Percentiles rank a stretch among this genome's conserved stretches.
phyloP scores from a whole-genome alignment of 2,888 invertebrate species.

The Caradrina kadenii region DNA sequence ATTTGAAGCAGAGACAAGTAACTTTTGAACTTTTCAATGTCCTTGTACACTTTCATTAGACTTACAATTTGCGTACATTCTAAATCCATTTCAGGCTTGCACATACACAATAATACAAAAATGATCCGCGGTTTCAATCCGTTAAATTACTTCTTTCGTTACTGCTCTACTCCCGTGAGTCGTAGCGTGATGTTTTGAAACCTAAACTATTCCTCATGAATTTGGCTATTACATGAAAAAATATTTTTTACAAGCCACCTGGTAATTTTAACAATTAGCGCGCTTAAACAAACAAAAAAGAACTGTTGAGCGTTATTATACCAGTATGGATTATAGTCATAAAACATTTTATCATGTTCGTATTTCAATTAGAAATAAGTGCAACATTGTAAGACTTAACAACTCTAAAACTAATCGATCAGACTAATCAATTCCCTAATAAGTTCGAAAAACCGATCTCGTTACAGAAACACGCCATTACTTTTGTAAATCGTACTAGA shows the following conservation, averaged over 20 bases:
- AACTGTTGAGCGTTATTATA: too few species aligned
- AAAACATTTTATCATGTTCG: conserved; percentile 18
- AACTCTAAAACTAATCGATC: conserved; percentile 16
- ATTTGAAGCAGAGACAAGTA: conserved; percentile 22
- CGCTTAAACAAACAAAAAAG: too few species aligned
- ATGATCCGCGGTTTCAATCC: background rate
- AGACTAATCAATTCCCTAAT: conserved; percentile 41
- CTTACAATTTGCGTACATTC: conserved; percentile 20
- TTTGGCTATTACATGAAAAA: too few species aligned
- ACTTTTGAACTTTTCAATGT: conserved; percentile 27
- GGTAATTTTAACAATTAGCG: too few species aligned
- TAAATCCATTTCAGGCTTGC: conserved; percentile 25
- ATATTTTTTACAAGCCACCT: too few species aligned
- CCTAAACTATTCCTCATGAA: too few species aligned
- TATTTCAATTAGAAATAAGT: conserved; percentile 29
- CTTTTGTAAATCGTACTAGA: conserved; percentile 59
- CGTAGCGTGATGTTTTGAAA: too few species aligned
- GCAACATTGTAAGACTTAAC: conserved; percentile 35
- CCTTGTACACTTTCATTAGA: conserved; percentile 36
- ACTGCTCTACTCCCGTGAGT: too few species aligned
- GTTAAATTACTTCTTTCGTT: too few species aligned
- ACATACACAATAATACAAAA: conserved; percentile 18
- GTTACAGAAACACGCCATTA: conserved; percentile 52
- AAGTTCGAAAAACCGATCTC: conserved; percentile 40
- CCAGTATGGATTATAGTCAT: background rate